Evolutionary conservation across 2,888 invertebrate genomes (phyloP).

Genomic region (Mesorhabditis belari): DNA sequence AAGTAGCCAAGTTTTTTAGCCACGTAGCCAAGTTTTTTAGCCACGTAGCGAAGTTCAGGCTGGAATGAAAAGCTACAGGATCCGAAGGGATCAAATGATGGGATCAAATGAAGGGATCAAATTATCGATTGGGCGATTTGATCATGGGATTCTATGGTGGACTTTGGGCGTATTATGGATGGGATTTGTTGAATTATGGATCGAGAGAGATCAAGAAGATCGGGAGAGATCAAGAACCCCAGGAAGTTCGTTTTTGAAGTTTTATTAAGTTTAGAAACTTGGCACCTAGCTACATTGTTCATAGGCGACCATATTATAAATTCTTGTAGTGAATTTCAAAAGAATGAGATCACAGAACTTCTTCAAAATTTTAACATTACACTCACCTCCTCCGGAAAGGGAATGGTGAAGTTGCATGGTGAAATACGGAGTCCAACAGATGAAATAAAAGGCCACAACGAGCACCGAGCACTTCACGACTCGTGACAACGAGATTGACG

Average conservation of each 20-base stretch:
- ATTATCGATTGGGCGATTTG: constrained; percentile 37
- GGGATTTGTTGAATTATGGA: constrained; percentile 51
- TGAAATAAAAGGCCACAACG: constrained; percentile 52
- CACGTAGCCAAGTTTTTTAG: too few relatives aligned
- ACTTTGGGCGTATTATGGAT: constrained; percentile 50
- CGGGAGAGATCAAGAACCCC: too few relatives aligned
- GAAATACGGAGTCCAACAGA: constrained; percentile 53
- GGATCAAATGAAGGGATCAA: constrained; percentile 42
- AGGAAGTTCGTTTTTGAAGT: too few relatives aligned
- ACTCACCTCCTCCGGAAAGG: background rate
- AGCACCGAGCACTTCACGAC: constrained; percentile 49
- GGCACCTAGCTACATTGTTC: too few relatives aligned
- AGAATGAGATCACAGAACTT: too few relatives aligned
- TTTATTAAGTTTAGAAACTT: too few relatives aligned
- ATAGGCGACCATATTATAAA: too few relatives aligned
- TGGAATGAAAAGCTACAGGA: constrained; percentile 34
- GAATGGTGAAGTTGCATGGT: constrained; percentile 25
- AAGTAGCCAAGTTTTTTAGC: too few relatives aligned
- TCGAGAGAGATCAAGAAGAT: constrained; percentile 46
- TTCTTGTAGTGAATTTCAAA: too few relatives aligned
- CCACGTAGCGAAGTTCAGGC: too few relatives aligned
- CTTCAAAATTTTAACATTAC: background rate
- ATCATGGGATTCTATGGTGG: constrained; percentile 50
- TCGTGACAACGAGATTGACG: constrained; percentile 41
- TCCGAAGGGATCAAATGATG: too few relatives aligned